Conservation (phyloP, 2,113 vertebrate species). For the Hylia prasina region DNA sequence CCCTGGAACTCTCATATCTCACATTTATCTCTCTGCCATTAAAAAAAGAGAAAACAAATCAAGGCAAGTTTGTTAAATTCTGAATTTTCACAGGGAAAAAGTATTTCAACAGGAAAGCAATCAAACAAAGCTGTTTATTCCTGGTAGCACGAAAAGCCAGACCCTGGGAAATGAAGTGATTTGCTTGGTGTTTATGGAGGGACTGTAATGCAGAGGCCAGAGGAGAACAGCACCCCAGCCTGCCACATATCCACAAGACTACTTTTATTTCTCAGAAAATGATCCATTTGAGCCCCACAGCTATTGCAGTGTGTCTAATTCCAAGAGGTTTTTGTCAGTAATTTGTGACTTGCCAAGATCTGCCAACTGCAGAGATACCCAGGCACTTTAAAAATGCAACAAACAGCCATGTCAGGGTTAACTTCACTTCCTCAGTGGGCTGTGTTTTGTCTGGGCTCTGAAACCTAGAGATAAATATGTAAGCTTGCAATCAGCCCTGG, state of each 20-base stretch:
- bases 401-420: neutral
- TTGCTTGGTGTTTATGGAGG: neutral
- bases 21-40: neutral
- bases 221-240: neutral
- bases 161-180: neutral
- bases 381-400: neutral
- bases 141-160: neutral
- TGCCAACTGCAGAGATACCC: neutral
- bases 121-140: neutral
- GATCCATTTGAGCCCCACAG: neutral
- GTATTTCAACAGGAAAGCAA: neutral
- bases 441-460: conserved; percentile 54
- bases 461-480: conserved; percentile 39
- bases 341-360: neutral
- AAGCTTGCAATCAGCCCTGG: conserved; percentile 22
- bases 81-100: neutral
- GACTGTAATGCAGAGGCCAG: neutral
- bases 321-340: neutral
- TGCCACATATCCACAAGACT: neutral
- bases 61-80: neutral
- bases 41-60: neutral
- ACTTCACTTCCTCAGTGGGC: neutral
- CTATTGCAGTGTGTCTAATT: neutral
- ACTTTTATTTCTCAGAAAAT: neutral
- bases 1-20: neutral